Base-by-base conservation (phyloP, 2,797 vertebrate species). In the Rhabdophis nuchalis region DNA sequence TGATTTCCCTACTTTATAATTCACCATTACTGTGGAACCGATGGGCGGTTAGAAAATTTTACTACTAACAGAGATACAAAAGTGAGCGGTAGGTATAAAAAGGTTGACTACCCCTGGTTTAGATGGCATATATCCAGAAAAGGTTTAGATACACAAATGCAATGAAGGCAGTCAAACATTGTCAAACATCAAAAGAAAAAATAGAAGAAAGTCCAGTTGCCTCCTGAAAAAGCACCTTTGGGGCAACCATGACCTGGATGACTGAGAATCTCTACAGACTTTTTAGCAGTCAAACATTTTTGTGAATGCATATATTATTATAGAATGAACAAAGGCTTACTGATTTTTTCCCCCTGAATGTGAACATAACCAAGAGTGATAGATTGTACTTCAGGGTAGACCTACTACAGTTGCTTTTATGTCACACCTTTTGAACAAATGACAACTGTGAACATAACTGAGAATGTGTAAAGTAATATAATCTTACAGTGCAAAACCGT, bases 401-500 rank as follows among this genome's bases (percentile, higher is more conserved):
- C 8, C 16, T 32, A 56, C 32, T 54, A 50, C n/a, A 41, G 32
- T 29, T 18, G 58, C 0, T 52, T 13, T 56, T 53, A 7, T 27
- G 14, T 27, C 54, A 23, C 25, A 36, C 50, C 6, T n/a, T 85
- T 90, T 50, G 0, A 85, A 64, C 72, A 53, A 6, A 86, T 20
- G 14, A 89, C 85, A 3, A 0, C 1, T 57, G n/a, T 88, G 25
- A 32, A 12, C 12, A 5, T 53, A 52, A 36, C 18, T 91, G 20
- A 11, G 13, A 58, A 3, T 91, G 82, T 60, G 86, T 0, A 41
- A 77, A 89, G 36, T 77, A 50, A 1, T 56, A 32, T 88, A 50
- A 53, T 1, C 53, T 29, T 32, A 60, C 41, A 46, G 36, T 54
- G 0, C 7, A 0, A 7, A 50, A 2, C 4, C 0, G 1, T 60